Conservation (phyloP, 2,888 invertebrate genomes). For the Stenoptilia bipunctidactyla region DNA sequence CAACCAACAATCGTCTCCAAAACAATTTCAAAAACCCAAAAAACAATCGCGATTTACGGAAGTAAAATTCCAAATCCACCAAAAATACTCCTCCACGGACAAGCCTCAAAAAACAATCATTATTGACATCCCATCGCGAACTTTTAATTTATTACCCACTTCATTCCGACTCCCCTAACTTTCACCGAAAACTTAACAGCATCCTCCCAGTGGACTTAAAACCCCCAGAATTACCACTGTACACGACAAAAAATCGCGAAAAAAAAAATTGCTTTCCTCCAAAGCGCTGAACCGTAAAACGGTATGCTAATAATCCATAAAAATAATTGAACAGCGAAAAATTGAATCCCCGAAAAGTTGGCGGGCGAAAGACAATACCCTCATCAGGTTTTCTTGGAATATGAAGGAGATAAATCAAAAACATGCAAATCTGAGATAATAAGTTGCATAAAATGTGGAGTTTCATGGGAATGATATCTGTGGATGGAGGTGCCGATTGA, state of each 20-base stretch:
- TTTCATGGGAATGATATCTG: too few species aligned
- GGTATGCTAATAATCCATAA: constrained; percentile 1
- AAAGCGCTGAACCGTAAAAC: background rate
- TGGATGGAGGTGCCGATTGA: too few species aligned
- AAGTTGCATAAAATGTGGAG: constrained; percentile 55
- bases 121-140: too few species aligned
- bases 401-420: constrained; percentile 53
- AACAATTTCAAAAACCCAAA: too few species aligned
- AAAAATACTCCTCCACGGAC: too few species aligned
- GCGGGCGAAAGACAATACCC: background rate
- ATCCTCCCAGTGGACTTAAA: background rate
- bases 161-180: too few species aligned
- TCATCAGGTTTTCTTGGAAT: constrained; percentile 15
- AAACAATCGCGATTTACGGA: too few species aligned
- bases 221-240: background rate
- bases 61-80: too few species aligned
- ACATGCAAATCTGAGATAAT: constrained; percentile 67
- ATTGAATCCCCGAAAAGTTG: background rate
- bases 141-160: background rate
- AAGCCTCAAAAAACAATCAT: too few species aligned
- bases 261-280: background rate
- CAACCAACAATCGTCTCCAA: too few species aligned
- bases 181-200: background rate
- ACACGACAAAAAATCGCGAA: background rate
- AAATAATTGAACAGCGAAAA: constrained; percentile 1